These are phyloP conservation scores for Solenopsis invicta DNA, from an alignment of 1,140 invertebrate genomes.

Conservation along the genomic window DNA sequence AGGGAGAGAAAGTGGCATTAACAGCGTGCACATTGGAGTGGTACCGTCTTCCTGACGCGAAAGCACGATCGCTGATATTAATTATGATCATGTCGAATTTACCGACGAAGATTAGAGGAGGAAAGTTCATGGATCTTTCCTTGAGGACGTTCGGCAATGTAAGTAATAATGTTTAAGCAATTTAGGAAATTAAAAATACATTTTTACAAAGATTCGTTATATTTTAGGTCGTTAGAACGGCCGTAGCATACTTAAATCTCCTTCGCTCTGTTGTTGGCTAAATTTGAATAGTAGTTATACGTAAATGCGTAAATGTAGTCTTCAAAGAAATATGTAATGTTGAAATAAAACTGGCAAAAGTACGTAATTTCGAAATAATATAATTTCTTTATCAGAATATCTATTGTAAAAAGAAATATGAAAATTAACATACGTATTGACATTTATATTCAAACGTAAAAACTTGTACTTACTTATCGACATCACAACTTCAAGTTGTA, in stretches of 20 bases:
- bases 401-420: neutral
- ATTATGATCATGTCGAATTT: slow-evolving; percentile 20
- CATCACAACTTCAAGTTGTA: neutral
- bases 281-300: slow-evolving; percentile 1
- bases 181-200: neutral
- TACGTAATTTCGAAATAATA: neutral
- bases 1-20: slow-evolving; percentile 18
- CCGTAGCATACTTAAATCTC: slow-evolving; percentile 73
- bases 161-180: slow-evolving; percentile 3
- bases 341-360: neutral
- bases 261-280: slow-evolving; percentile 65
- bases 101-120: slow-evolving; percentile 15
- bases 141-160: slow-evolving; percentile 34
- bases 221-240: slow-evolving; percentile 70
- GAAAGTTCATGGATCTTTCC: slow-evolving; percentile 39
- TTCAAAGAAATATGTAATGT: neutral
- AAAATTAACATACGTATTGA: neutral
- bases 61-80: slow-evolving; percentile 6
- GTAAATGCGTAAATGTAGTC: slow-evolving; percentile 9
- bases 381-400: neutral
- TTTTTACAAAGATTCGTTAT: neutral
- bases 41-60: neutral
- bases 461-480: slow-evolving; percentile 15
- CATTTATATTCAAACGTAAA: neutral
- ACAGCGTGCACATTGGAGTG: slow-evolving; percentile 31